Conservation (phyloP, 2,113 vertebrate species). For the Rana temporaria region DNA sequence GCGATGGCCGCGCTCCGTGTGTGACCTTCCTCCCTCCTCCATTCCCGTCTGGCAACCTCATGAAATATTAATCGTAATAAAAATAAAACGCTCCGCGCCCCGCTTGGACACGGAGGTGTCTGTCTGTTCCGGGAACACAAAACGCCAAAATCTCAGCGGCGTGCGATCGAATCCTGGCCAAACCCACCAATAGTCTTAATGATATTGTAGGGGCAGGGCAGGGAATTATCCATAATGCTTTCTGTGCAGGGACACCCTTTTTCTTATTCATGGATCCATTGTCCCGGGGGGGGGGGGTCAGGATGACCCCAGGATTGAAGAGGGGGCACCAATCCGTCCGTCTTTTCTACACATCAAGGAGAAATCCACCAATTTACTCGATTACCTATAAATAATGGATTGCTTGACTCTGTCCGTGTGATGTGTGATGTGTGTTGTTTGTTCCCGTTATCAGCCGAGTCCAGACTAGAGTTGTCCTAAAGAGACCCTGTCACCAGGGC, state of each 20-base stretch:
- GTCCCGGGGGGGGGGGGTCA: background rate
- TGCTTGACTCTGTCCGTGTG: background rate
- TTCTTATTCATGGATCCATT: background rate
- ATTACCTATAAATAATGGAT: background rate
- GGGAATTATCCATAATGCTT: background rate
- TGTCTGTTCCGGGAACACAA: conserved; percentile 30
- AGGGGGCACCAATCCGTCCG: background rate
- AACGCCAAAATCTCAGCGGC: background rate
- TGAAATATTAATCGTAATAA: conserved; percentile 52
- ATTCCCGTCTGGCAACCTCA: conserved; percentile 9
- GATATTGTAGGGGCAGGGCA: background rate
- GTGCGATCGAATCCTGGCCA: background rate
- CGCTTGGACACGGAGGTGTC: background rate
- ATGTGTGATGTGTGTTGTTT: too few species aligned
- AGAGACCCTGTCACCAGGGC: too few species aligned
- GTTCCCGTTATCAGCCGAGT: background rate
- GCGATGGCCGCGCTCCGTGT: background rate
- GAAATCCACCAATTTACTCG: background rate
- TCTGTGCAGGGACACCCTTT: background rate
- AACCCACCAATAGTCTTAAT: background rate
- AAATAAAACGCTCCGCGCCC: conserved; percentile 42
- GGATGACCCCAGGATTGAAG: background rate
- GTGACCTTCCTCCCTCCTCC: conserved; percentile 21
- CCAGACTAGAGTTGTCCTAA: background rate
- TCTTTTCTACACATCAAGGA: background rate